A percentile compares a stretch with the other conserved stretches of the same genome.
Conservation (phyloP, 2,888 invertebrate species). For the Perizoma affinitatum region DNA sequence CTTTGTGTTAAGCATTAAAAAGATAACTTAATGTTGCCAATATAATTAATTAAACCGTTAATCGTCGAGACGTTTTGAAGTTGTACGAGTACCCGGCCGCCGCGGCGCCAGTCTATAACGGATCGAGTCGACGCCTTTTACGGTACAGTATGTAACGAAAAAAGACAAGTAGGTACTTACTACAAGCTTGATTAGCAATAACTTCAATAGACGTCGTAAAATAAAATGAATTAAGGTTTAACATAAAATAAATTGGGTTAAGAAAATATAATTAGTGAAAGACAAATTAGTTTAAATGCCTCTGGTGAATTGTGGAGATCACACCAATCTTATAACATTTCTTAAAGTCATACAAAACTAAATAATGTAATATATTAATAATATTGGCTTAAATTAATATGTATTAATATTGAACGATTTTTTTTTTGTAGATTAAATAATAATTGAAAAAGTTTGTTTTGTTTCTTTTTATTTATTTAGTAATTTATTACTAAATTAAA, state of each 20-base stretch:
- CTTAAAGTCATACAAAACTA: too few relatives aligned
- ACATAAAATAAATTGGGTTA: neutral
- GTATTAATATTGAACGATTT: too few relatives aligned
- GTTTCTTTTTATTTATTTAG: neutral
- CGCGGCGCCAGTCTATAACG: slow-evolving; percentile 63
- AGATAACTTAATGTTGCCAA: slow-evolving; percentile 26
- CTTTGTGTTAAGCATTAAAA: slow-evolving; percentile 1
- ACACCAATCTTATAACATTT: too few relatives aligned
- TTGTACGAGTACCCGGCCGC: slow-evolving; percentile 34
- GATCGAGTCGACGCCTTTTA: slow-evolving; percentile 47
- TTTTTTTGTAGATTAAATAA: neutral
- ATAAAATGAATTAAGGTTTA: slow-evolving; percentile 1
- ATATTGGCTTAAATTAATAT: too few relatives aligned
- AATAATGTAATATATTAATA: too few relatives aligned
- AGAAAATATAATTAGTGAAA: neutral
- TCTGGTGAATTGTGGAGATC: too few relatives aligned
- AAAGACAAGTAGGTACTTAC: slow-evolving; percentile 30
- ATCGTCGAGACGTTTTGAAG: slow-evolving; percentile 40
- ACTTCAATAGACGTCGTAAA: slow-evolving; percentile 22
- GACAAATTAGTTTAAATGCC: too few relatives aligned
- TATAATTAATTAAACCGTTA: slow-evolving; percentile 55
- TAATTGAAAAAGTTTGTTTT: too few relatives aligned
- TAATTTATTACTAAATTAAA: too few relatives aligned
- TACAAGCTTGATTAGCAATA: slow-evolving; percentile 39
- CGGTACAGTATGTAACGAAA: slow-evolving; percentile 38